Evolutionary conservation across 2,888 invertebrate species (phyloP).

Genomic region (Drosophila engyochracea): DNA sequence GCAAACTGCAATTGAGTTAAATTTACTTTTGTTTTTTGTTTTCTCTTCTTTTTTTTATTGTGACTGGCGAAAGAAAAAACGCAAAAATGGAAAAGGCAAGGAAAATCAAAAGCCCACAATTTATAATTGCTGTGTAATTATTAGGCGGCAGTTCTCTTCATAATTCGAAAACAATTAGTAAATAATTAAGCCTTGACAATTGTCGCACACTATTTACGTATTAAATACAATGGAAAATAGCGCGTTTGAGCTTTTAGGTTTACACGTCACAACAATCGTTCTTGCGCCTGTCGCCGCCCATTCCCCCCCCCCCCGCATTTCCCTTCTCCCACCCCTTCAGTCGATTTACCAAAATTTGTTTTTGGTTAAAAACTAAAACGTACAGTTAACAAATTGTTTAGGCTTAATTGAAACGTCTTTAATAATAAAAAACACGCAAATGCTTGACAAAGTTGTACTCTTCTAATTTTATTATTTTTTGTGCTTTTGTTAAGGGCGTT

Average conservation of each 20-base stretch:
- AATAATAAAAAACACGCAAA: constrained; percentile 57
- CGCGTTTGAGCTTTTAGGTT: constrained; percentile 40
- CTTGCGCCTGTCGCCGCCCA: background rate
- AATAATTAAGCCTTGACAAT: constrained; percentile 74
- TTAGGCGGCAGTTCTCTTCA: constrained; percentile 67
- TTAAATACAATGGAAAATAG: constrained; percentile 31
- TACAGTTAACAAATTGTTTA: constrained; percentile 49
- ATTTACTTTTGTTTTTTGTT: constrained; percentile 12
- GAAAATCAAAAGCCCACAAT: constrained; percentile 40
- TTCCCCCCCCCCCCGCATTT: background rate
- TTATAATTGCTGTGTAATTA: constrained; percentile 70
- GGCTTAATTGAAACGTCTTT: constrained; percentile 61
- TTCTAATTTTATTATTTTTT: background rate
- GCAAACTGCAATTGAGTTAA: constrained; percentile 23
- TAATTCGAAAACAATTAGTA: constrained; percentile 77
- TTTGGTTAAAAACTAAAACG: constrained; percentile 21
- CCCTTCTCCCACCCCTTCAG: background rate
- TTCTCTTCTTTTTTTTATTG: background rate
- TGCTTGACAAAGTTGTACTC: constrained; percentile 17
- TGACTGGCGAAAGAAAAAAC: constrained; percentile 4
- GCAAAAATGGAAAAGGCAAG: constrained; percentile 25
- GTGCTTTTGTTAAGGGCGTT: constrained; percentile 21
- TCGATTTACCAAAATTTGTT: constrained; percentile 10
- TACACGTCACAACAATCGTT: constrained; percentile 50
- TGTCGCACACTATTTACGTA: constrained; percentile 50